Evolutionary conservation across 2,797 vertebrate species (phyloP).

Genomic region (Phataginus tetradactyla): DNA sequence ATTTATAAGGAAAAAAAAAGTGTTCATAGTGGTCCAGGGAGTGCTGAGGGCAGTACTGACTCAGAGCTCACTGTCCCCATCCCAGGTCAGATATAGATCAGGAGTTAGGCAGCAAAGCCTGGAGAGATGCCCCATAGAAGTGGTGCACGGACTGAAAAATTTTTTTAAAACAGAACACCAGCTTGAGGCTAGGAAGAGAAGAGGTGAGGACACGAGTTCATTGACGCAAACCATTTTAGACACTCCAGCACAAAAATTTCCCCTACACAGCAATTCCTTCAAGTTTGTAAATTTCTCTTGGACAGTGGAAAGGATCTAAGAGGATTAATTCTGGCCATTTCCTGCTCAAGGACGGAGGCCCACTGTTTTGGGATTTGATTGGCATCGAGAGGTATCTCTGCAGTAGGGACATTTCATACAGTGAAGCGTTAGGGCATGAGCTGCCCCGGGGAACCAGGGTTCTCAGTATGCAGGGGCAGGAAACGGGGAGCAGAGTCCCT

Average conservation of each 20-base stretch:
- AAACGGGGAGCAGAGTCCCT: not conserved
- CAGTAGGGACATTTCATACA: not conserved
- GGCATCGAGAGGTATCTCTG: not conserved
- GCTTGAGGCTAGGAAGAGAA: not conserved
- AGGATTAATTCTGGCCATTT: not conserved
- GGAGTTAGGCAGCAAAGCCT: not conserved
- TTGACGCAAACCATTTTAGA: not conserved
- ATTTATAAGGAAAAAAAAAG: not conserved
- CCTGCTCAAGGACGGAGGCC: not conserved
- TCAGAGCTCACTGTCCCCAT: not conserved
- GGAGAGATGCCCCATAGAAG: not conserved
- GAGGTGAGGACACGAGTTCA: not conserved
- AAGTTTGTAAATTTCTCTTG: not conserved
- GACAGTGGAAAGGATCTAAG: not conserved
- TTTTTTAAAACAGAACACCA: not conserved
- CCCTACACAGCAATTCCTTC: not conserved
- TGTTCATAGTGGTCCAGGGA: not conserved
- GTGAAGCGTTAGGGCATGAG: not conserved
- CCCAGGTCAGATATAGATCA: not conserved
- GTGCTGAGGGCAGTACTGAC: not conserved
- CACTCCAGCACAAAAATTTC: not conserved
- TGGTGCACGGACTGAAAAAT: not conserved
- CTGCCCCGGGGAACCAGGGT: not conserved
- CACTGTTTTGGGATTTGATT: rapidly evolving
- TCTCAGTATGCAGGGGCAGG: not conserved